These are phyloP conservation scores for Rhopalosiphum nymphaeae DNA, from an alignment of 2,888 invertebrate genomes.

Conservation along the genomic window DNA sequence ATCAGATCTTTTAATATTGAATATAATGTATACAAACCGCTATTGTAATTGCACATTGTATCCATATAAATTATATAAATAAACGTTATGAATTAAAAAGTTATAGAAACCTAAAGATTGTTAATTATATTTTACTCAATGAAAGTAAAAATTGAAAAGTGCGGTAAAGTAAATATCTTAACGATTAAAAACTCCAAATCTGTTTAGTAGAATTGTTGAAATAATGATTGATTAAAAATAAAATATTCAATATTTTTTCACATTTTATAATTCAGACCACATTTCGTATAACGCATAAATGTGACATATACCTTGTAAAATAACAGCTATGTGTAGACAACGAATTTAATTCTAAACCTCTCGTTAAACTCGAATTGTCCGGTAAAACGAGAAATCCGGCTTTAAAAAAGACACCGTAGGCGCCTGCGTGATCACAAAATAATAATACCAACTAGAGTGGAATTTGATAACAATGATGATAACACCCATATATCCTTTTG, in stretches of 20 bases:
- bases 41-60: too few species aligned
- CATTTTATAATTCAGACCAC: neutral
- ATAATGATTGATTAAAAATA: neutral
- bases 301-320: neutral
- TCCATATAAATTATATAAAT: neutral
- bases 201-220: neutral
- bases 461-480: slow-evolving; percentile 61
- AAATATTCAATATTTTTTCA: neutral
- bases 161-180: neutral
- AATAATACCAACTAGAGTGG: slow-evolving; percentile 49
- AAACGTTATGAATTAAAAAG: neutral
- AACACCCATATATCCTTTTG: slow-evolving; percentile 52
- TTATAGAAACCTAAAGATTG: neutral
- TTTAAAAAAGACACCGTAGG: neutral
- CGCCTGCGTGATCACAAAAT: slow-evolving; percentile 50
- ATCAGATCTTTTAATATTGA: too few species aligned
- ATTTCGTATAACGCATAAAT: too few species aligned
- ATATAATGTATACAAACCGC: too few species aligned
- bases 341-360: neutral
- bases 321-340: neutral
- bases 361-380: slow-evolving; percentile 41
- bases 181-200: neutral
- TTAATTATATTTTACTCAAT: too few species aligned
- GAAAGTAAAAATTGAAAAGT: neutral
- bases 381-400: slow-evolving; percentile 8